A percentile compares a stretch with the other conserved stretches of the same genome.
These are phyloP conservation scores for Dallia pectoralis DNA, from an alignment of 2,797 vertebrate species.

Conservation along the genomic window DNA sequence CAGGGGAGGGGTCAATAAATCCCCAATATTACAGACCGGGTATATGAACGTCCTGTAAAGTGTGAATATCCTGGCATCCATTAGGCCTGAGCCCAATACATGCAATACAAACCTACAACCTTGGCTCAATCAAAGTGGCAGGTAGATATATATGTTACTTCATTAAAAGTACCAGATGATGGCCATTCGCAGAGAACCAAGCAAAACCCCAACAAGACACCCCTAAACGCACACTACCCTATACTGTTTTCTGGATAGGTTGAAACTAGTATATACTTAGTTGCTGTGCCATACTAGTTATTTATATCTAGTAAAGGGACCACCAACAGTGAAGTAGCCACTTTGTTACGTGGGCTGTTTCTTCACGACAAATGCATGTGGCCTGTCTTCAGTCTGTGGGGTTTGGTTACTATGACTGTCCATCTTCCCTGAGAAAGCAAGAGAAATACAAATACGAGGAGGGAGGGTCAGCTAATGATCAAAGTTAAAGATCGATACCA, in stretches of 20 bases:
- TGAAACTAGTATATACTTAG: background rate
- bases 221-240: background rate
- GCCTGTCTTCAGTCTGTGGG: background rate
- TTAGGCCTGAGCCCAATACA: too few relatives aligned
- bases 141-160: too few relatives aligned
- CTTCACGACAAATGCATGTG: too few relatives aligned
- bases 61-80: too few relatives aligned
- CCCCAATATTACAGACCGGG: too few relatives aligned
- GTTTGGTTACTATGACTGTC: background rate
- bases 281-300: background rate
- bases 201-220: background rate
- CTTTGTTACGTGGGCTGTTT: background rate
- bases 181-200: background rate
- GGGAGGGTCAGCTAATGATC: constrained; percentile 49
- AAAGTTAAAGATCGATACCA: background rate
- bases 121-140: too few relatives aligned
- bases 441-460: constrained; percentile 40
- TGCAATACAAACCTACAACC: too few relatives aligned
- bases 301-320: background rate
- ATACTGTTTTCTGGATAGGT: background rate
- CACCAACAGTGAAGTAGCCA: background rate
- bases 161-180: too few relatives aligned
- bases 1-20: too few relatives aligned
- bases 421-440: constrained; percentile 25
- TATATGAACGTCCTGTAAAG: too few relatives aligned